A percentile compares a stretch with the other conserved stretches of the same genome.
Evolutionary conservation across 1,140 invertebrate species (phyloP).

Genomic region (Aphelinus atriplicis): DNA sequence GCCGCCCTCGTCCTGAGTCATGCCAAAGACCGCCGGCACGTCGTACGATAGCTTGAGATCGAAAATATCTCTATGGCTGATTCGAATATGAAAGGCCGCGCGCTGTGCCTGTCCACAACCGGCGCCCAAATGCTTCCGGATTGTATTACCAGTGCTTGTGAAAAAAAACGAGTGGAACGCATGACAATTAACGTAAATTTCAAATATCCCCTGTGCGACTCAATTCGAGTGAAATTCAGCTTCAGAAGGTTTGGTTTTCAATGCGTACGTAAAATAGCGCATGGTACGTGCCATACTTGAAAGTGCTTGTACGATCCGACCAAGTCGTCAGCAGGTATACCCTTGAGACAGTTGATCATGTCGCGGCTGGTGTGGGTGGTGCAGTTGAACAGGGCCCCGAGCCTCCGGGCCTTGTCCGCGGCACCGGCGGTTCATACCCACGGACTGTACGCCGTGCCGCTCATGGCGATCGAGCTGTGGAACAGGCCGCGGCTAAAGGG

Average conservation of each 20-base stretch:
- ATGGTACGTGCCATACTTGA: background rate
- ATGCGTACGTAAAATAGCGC: background rate
- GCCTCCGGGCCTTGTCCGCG: constrained; percentile 69
- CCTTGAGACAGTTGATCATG: constrained; percentile 74
- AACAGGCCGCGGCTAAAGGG: constrained; percentile 15
- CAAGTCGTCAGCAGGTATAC: constrained; percentile 68
- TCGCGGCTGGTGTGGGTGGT: constrained; percentile 62
- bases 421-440: constrained; percentile 73
- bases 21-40: constrained; percentile 5
- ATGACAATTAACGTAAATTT: no score
- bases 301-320: constrained; percentile 44
- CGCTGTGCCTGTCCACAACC: background rate
- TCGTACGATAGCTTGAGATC: background rate
- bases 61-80: background rate
- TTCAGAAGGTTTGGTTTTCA: no score
- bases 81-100: background rate
- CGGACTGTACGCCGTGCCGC: constrained; percentile 74
- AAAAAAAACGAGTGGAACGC: background rate
- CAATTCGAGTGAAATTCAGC: background rate
- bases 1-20: background rate
- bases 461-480: constrained; percentile 74
- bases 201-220: no score
- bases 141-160: constrained; percentile 4
- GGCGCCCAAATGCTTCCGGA: background rate
- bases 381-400: constrained; percentile 74